Conservation (phyloP, 2,888 invertebrate genomes). For the Embidobia sp. region DNA sequence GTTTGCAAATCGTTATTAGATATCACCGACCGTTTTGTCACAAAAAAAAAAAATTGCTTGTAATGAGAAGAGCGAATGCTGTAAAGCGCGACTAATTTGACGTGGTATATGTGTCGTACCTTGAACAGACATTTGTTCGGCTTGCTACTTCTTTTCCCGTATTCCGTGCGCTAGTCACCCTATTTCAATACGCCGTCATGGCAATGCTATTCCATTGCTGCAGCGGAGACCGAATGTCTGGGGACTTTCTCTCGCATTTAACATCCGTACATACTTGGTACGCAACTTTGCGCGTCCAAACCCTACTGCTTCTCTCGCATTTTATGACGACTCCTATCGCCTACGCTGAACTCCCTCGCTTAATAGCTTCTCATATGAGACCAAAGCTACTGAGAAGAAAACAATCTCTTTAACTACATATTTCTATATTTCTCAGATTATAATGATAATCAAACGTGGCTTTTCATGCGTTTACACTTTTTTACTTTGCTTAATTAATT, state of each 20-base stretch:
- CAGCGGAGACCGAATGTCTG: conserved; percentile 67
- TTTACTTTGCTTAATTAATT: neutral
- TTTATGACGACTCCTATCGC: conserved; percentile 74
- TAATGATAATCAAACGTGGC: neutral
- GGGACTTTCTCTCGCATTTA: conserved; percentile 70
- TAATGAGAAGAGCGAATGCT: neutral
- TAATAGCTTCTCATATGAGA: conserved; percentile 70
- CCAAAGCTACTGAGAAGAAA: conserved; percentile 66
- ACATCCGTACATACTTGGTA: conserved; percentile 67
- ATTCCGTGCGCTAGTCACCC: conserved; percentile 60
- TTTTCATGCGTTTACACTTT: no score
- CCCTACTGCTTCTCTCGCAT: conserved; percentile 71
- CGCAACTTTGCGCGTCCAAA: conserved; percentile 67
- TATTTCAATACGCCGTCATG: conserved; percentile 60
- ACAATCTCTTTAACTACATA: conserved; percentile 25
- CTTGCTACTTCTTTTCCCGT: conserved; percentile 40
- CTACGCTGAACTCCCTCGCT: conserved; percentile 73
- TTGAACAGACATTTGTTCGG: conserved; percentile 67
- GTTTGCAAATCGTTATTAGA: no score
- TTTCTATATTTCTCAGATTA: conserved; percentile 1
- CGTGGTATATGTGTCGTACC: conserved; percentile 58
- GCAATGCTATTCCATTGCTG: conserved; percentile 62
- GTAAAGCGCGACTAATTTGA: conserved; percentile 29
- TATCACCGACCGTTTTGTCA: neutral
- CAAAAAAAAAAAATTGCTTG: neutral